These are phyloP conservation scores for Petromus typicus DNA, from an alignment of 2,113 vertebrate genomes.

Conservation along the genomic window DNA sequence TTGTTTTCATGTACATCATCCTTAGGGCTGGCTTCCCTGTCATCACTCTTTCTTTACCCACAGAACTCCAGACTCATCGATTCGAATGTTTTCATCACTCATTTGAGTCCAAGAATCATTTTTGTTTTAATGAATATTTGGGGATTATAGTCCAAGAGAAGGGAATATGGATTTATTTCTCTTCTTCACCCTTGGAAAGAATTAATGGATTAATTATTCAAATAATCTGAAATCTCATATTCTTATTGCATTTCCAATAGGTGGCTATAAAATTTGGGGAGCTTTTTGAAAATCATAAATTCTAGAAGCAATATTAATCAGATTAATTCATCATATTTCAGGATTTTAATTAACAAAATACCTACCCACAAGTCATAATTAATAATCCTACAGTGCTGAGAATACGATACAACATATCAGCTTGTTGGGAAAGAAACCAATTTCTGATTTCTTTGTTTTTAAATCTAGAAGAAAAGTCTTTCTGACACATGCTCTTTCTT, in stretches of 20 bases:
- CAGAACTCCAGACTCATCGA: background rate
- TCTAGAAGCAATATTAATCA: slow-evolving; percentile 44
- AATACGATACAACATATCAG: background rate
- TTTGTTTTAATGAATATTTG: slow-evolving; percentile 27
- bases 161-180: slow-evolving; percentile 4
- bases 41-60: background rate
- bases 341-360: slow-evolving; percentile 50
- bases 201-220: slow-evolving; percentile 32
- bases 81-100: background rate
- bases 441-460: background rate
- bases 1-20: background rate
- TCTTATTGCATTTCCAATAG: slow-evolving; percentile 37
- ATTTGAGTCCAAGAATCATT: slow-evolving; percentile 28
- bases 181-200: slow-evolving; percentile 40
- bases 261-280: slow-evolving; percentile 49
- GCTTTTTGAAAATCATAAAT: slow-evolving; percentile 45
- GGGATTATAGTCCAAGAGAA: background rate
- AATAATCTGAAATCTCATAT: slow-evolving; percentile 34
- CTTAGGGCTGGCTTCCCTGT: background rate
- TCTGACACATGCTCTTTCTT: slow-evolving; percentile 47
- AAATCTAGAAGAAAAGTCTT: background rate
- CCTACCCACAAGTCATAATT: slow-evolving; percentile 12
- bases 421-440: slow-evolving; percentile 4
- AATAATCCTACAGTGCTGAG: slow-evolving; percentile 41
- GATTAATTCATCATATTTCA: slow-evolving; percentile 35